Evolutionary conservation across 2,113 vertebrate species (phyloP), one percentile per base, ranked within the genome.

Genomic region (Lichenostomus cassidix): DNA sequence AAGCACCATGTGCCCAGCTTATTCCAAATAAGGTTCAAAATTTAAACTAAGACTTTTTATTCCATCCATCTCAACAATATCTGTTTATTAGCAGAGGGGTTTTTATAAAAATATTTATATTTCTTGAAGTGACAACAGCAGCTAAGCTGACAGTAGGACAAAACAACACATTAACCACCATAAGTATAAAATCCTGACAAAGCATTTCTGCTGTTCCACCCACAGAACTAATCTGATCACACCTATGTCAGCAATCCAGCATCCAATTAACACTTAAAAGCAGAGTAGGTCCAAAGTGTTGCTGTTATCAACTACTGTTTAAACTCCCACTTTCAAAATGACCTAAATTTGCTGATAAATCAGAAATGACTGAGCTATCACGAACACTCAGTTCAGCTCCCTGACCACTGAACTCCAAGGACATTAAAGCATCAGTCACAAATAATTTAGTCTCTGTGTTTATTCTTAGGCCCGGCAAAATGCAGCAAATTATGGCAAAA

Each of bases 311-410:
- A 77, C 86, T 52, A 7, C 44, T 81, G 42, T 50, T 92, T 83
- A 78, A 87, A 90, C 80, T 83, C 65, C 65, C 58, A 85, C 46
- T 80, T 83, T 64, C 41, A 83, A 95, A 93, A 82, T 79, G 83
- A 84, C 77, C 83, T 89, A 92, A 91, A 95, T 96, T 84, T 93
- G 89, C 92, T 96, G 90, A 97, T 95, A 92, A 85, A 91, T 90
- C 90, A 92, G 95, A 84, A 95, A 81, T 25, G 76, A 90, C 89
- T 87, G 76, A 69, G 62, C 89, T 81, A 47, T 47, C 76, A 39
- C 1, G 7, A 91, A 29, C 44, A 55, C 10, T 70, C 55, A 74
- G 31, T 63, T 47, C 79, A 82, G 42, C 56, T 47, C 47, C 82
- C 74, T 55, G 67, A 85, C 83, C 68, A 55, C 84, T 28, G 58